phyloP scores from a whole-genome alignment of 35 echinoderm and acorn worm species.

The Lytechinus variegatus region DNA sequence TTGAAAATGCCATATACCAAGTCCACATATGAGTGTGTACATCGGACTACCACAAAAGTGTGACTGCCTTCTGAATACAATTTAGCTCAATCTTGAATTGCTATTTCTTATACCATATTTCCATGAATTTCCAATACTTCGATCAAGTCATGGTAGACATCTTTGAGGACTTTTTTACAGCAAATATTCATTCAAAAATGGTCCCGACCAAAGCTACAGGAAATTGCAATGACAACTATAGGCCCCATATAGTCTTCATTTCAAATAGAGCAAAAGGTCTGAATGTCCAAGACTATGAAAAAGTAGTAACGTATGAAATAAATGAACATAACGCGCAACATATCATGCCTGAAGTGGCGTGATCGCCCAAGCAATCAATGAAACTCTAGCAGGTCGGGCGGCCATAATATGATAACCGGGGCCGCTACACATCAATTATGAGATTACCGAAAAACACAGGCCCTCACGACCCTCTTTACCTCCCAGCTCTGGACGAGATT shows the following conservation, averaged over 20 bases:
- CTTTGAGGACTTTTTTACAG: neutral
- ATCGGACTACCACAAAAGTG: too few species aligned
- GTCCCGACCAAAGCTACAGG: too few species aligned
- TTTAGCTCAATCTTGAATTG: neutral
- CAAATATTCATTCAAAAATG: too few species aligned
- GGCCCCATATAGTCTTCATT: neutral
- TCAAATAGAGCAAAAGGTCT: neutral
- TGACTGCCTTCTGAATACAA: too few species aligned
- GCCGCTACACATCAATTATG: conserved; percentile 34
- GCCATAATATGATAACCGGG: conserved; percentile 29
- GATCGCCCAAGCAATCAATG: conserved; percentile 33
- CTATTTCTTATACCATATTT: neutral
- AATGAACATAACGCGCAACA: conserved; percentile 51
- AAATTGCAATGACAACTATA: too few species aligned
- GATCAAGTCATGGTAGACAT: neutral
- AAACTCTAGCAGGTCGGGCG: conserved; percentile 28
- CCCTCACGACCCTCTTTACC: neutral
- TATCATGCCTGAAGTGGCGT: conserved; percentile 37
- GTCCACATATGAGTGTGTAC: too few species aligned
- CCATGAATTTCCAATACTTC: neutral
- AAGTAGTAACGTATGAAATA: conserved; percentile 36
- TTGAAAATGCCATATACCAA: too few species aligned
- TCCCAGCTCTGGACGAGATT: neutral
- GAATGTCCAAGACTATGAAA: neutral
- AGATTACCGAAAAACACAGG: conserved; percentile 39